Base-by-base conservation (phyloP, 1,140 invertebrate genomes). In the Drosophila tropicalis region DNA sequence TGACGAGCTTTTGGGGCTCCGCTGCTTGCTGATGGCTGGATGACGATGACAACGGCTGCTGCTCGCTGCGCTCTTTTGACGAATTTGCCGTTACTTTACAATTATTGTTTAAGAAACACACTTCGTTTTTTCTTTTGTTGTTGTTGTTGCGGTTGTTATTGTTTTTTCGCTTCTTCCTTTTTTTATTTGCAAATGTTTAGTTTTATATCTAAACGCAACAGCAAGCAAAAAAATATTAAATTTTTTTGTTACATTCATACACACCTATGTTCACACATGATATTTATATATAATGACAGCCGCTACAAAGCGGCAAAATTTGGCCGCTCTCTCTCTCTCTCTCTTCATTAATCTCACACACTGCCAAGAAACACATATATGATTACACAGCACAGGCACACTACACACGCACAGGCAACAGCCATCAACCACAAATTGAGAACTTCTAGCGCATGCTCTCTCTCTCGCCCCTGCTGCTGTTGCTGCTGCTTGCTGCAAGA, bases 401-500 rank as follows among this genome's bases (percentile, higher is more conserved):
- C n/a, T n/a, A n/a, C 17, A 51, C 44, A 19, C 7, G 12, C 17
- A 51, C 6, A 47, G 15, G 9, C 15, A 47, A 47, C 44, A 19
- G 44, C 17, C 44, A 47, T 36, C 34, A 36, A 12, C 34, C 34
- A 36, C 44, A 22, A 51, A 51, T 51, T 51, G 44, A 51, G 44
- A 51, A 51, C 44, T 51, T 22, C 44, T 51, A 22, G 44, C 44
- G 44, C 44, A 51, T 51, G 44, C 44, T 40, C 70, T 73, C 70
- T 63, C 74, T 64, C 25, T 56, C 41, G 54, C 32, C 56, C 25
- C 41, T 39, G 58, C 34, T 68, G 39, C 56, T 60, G 51, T 54
- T 71, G 79, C 60, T 77, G 79, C 89, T 87, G 84, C 79, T 62
- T 77, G 71, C 75, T 77, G 73, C 73, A 62, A 44, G 73, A 72